Evolutionary conservation across 2,113 vertebrate species (phyloP), one percentile per base, ranked within the genome.

Genomic region (Microtus oregoni): DNA sequence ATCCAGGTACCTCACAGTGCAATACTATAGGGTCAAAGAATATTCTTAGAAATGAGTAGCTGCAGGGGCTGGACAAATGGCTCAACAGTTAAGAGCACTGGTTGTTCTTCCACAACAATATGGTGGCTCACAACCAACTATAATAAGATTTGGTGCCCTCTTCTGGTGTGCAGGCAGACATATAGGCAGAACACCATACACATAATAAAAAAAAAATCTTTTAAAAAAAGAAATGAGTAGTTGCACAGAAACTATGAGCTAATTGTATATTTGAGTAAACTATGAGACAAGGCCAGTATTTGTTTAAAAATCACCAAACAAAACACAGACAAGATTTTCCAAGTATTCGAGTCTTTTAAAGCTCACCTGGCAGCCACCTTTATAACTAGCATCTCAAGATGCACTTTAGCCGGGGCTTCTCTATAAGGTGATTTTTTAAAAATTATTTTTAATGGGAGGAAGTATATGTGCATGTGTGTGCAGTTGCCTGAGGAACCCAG

Each of bases 321-420:
- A 97, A 95, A 85, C 90, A 93, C 32, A 78, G 68, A 94, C 19
- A 65, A 93, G 65, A 70, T 38, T 96, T 83, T 92, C 1, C 38
- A 95, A 87, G 38, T 89, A 72, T 85, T 81, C 38, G 70, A 89
- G 38, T 82, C 32, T 86, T 68, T 93, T 77, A 81, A 94, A 78
- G 86, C 5, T 94, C 61, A 82, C 26, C 44, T 89, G 35, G 55
- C 26, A 96, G 73, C 7, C 22, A 86, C 75, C n/a, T 83, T 87
- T 85, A 82, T 22, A 11, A 90, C 86, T 15, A 77, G 47, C 17
- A 90, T 52, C 82, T 95, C 85, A 76, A 86, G 93, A 92, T 86
- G 67, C 30, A 90, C 76, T 95, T 95, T 81, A 83, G 50, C 20
- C 88, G 32, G 81, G n/a, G 38, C 4, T 96, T 89, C 79, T 91